Evolutionary conservation across 2,797 vertebrate genomes (phyloP).

Genomic region (Chrosomus eos): DNA sequence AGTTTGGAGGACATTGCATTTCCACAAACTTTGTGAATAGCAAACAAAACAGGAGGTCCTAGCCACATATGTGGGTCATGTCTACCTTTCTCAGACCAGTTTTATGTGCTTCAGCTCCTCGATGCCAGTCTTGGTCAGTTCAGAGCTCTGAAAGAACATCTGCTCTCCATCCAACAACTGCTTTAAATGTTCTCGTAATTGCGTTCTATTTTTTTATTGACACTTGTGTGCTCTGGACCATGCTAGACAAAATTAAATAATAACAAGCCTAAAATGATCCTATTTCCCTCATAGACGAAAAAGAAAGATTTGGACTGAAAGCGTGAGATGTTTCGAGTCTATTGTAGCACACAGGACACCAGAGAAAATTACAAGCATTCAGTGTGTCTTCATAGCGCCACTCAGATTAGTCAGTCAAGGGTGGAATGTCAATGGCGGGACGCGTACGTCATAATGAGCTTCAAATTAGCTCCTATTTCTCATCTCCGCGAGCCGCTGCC

Average conservation of each 20-base stretch:
- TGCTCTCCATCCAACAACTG: background rate
- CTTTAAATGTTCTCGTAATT: background rate
- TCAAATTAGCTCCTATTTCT: conserved; percentile 53
- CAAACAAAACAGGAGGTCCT: background rate
- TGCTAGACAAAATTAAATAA: conserved; percentile 35
- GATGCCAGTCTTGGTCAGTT: background rate
- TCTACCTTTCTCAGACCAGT: background rate
- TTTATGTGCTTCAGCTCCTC: background rate
- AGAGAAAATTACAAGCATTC: conserved; percentile 38
- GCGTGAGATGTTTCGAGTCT: conserved; percentile 12
- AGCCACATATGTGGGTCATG: background rate
- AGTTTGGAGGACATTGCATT: background rate
- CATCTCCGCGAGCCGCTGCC: conserved; percentile 36
- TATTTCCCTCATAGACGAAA: conserved; percentile 20
- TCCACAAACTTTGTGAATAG: background rate
- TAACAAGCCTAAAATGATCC: conserved; percentile 25
- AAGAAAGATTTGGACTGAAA: conserved; percentile 23
- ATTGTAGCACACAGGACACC: background rate
- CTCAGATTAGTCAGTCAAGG: conserved; percentile 30
- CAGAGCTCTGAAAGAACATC: background rate
- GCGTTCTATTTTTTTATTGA: conserved; percentile 17
- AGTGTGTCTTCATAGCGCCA: background rate
- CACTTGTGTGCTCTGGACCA: background rate
- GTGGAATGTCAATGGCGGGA: conserved; percentile 2
- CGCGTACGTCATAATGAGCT: conserved; percentile 46